Evolutionary conservation across 2,888 invertebrate genomes (phyloP).

Genomic region (Apamea sordens): DNA sequence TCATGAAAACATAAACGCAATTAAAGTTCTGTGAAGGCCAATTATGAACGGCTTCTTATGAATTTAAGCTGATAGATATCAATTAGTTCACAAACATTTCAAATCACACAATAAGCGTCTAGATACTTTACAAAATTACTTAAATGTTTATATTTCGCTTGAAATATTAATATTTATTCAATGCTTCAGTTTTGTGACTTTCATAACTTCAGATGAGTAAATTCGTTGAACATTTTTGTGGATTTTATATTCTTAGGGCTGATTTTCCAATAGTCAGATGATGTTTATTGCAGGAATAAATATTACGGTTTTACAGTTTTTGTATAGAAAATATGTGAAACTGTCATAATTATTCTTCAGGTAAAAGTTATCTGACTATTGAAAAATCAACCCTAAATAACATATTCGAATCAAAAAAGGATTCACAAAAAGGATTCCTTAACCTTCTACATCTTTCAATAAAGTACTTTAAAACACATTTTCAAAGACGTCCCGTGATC

Average conservation of each 20-base stretch:
- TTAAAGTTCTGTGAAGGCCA: conserved; percentile 9
- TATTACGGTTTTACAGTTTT: too few relatives aligned
- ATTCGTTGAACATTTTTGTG: background rate
- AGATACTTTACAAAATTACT: conserved; percentile 15
- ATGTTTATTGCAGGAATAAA: too few relatives aligned
- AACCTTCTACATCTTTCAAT: background rate
- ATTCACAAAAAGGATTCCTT: background rate
- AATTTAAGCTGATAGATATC: background rate
- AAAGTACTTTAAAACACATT: conserved; percentile 36
- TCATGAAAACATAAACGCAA: background rate
- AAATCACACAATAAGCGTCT: conserved; percentile 28
- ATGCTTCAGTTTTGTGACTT: conserved; percentile 2
- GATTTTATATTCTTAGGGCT: too few relatives aligned
- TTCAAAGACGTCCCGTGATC: conserved; percentile 22
- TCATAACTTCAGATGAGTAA: background rate
- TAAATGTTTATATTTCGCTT: background rate
- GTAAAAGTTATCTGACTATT: background rate
- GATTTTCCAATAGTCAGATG: too few relatives aligned
- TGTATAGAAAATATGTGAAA: too few relatives aligned
- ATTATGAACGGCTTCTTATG: background rate
- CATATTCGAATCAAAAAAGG: background rate
- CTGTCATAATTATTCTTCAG: background rate
- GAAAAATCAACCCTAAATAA: background rate
- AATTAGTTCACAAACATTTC: background rate
- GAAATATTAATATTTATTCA: background rate